phyloP scores from a whole-genome alignment of 2,888 invertebrate genomes.

The Pammene fasciana region DNA sequence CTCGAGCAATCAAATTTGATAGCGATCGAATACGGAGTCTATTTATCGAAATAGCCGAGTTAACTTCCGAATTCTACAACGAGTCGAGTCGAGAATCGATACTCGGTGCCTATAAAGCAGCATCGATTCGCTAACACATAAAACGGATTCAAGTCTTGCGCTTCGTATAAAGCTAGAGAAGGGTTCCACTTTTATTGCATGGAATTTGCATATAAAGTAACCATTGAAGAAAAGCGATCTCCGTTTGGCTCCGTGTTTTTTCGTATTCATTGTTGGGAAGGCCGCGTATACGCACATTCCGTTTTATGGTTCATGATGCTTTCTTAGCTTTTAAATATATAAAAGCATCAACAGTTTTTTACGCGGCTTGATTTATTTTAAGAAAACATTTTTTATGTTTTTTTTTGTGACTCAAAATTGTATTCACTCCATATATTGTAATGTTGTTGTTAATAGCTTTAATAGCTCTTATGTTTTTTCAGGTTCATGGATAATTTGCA shows the following conservation, averaged over 20 bases:
- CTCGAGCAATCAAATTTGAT: conserved; percentile 71
- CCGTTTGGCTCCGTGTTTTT: conserved; percentile 73
- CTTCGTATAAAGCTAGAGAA: conserved; percentile 80
- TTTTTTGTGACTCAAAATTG: conserved; percentile 60
- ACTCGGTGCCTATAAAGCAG: conserved; percentile 80
- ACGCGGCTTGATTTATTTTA: conserved; percentile 66
- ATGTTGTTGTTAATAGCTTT: background rate
- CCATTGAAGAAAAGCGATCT: conserved; percentile 83
- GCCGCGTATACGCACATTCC: conserved; percentile 65
- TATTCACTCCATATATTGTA: conserved; percentile 59
- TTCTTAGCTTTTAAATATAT: conserved; percentile 77
- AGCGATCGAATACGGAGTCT: conserved; percentile 72
- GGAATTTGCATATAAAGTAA: conserved; percentile 84
- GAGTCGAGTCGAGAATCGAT: conserved; percentile 76
- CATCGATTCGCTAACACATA: conserved; percentile 82
- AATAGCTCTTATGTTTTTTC: conserved; percentile 54
- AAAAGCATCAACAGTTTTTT: conserved; percentile 76
- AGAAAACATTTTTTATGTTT: conserved; percentile 53
- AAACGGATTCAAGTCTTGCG: conserved; percentile 79
- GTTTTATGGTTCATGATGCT: conserved; percentile 77
- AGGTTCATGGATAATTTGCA: conserved; percentile 63
- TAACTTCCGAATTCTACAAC: conserved; percentile 77
- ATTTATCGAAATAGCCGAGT: conserved; percentile 71
- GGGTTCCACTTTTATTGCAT: conserved; percentile 81
- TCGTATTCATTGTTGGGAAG: conserved; percentile 81